phyloP scores from a whole-genome alignment of 2,797 vertebrate species.

The Esox lucius region DNA sequence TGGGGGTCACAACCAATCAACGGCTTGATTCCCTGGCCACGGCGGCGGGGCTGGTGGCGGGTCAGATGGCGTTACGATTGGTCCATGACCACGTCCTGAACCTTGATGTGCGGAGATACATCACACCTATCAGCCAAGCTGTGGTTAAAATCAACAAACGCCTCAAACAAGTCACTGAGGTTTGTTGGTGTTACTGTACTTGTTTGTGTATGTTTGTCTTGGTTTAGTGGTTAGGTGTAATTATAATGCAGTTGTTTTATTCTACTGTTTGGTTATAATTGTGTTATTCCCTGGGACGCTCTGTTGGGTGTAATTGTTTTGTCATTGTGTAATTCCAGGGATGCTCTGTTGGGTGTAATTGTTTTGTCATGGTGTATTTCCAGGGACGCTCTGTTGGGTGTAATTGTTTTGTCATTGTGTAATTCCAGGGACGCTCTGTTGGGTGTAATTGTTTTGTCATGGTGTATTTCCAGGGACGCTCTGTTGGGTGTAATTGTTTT shows the following conservation, averaged over 20 bases:
- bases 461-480: constrained; percentile 27
- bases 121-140: neutral
- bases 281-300: constrained; percentile 29
- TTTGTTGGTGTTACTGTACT: neutral
- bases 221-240: neutral
- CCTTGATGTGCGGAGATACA: constrained; percentile 79
- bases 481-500: neutral
- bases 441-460: neutral
- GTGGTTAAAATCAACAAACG: accelerated
- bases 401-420: neutral
- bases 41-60: constrained; percentile 74
- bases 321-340: too few species aligned
- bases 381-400: constrained; percentile 31
- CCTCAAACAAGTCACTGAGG: constrained; percentile 33
- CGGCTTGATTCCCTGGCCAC: constrained; percentile 39
- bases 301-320: neutral
- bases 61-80: constrained; percentile 82
- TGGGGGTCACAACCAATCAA: constrained; percentile 42
- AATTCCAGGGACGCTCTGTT: neutral
- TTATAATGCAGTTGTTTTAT: neutral
- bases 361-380: neutral
- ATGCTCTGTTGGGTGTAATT: neutral
- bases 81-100: constrained; percentile 79
- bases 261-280: neutral
- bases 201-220: neutral